Evolutionary conservation across 1,140 invertebrate species (phyloP), one percentile per base, ranked within the genome.

Genomic region (Wasmannia auropunctata): DNA sequence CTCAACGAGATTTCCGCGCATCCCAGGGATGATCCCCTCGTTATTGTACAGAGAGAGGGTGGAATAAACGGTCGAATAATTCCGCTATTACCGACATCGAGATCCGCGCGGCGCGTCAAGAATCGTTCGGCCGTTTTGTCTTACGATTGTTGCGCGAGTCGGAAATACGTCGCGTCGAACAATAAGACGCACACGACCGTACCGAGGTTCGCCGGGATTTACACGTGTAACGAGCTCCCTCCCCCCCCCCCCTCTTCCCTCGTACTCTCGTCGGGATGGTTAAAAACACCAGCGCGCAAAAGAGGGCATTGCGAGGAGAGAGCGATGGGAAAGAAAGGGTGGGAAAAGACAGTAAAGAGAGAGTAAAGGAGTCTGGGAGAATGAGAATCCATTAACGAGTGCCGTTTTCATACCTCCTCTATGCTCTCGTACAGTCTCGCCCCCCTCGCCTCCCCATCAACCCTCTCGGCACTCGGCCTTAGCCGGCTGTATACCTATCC

Each of bases 331-430:
- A 51, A 65, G 46, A 70, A 40, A 16, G 31, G 28, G 56, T 77
- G 72, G 43, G 79, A 87, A 58, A 76, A 70, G 85, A 74, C 69
- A 70, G 69, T 86, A 69, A 43, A 60, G 37, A 49, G 60, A 75
- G 72, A 75, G 88, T 70, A 77, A 86, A 87, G 81, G 51, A 89
- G 89, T 80, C 67, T 58, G 79, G 37, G 67, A 51, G 83, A 67
- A 76, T 87, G 86, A 85, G 70, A 91, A 90, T 93, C 92, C 92
- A 93, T 93, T 93, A 93, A 93, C 92, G 92, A 93, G 92, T 93
- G 86, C 89, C 92, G 89, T 93, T 93, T 92, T 92, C 91, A 88
- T 86, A 85, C 87, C 60, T 88, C 40, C 58, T 88, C 85, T 77
- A 85, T 79, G 60, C 84, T 74, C 46, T 80, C 67, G n/a, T 79